Evolutionary conservation across 2,888 invertebrate species (phyloP).

Genomic region (Drosophila kambysellisi): DNA sequence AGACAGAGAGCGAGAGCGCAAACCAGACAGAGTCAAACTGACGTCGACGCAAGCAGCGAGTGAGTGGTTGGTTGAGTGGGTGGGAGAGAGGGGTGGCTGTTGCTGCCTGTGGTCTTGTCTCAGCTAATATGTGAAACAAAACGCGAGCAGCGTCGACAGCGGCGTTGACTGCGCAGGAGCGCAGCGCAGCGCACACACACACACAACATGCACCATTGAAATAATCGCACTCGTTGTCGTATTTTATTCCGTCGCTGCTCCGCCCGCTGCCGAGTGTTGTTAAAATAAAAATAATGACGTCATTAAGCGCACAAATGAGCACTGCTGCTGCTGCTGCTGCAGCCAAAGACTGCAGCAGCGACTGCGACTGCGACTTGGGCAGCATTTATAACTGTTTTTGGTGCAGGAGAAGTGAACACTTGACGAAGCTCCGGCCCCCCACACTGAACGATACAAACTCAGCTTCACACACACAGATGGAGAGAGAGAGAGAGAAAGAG

Average conservation of each 20-base stretch:
- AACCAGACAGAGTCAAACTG: slow-evolving; percentile 58
- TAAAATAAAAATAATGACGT: slow-evolving; percentile 81
- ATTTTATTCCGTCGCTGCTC: slow-evolving; percentile 63
- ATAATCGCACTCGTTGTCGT: slow-evolving; percentile 60
- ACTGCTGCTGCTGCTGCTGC: slow-evolving; percentile 64
- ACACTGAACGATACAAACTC: slow-evolving; percentile 47
- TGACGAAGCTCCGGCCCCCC: slow-evolving; percentile 68
- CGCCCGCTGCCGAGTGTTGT: slow-evolving; percentile 68
- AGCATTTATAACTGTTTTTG: slow-evolving; percentile 77
- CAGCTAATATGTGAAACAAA: slow-evolving; percentile 69
- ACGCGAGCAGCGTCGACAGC: slow-evolving; percentile 63
- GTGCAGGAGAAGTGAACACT: slow-evolving; percentile 75
- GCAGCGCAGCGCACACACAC: slow-evolving; percentile 56
- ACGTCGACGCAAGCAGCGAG: slow-evolving; percentile 66
- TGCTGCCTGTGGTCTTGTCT: slow-evolving; percentile 63
- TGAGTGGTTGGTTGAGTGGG: slow-evolving; percentile 52
- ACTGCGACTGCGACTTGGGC: slow-evolving; percentile 45
- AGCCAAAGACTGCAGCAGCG: slow-evolving; percentile 22
- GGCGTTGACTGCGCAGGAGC: slow-evolving; percentile 78
- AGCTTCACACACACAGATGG: slow-evolving; percentile 3
- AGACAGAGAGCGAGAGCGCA: slow-evolving; percentile 56
- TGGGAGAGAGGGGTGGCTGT: slow-evolving; percentile 41
- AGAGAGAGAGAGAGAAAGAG: slow-evolving; percentile 22
- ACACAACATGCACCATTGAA: slow-evolving; percentile 62
- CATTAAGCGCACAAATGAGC: slow-evolving; percentile 80